Conservation (phyloP, 2,113 vertebrate genomes). For the Cynoglossus semilaevis region DNA sequence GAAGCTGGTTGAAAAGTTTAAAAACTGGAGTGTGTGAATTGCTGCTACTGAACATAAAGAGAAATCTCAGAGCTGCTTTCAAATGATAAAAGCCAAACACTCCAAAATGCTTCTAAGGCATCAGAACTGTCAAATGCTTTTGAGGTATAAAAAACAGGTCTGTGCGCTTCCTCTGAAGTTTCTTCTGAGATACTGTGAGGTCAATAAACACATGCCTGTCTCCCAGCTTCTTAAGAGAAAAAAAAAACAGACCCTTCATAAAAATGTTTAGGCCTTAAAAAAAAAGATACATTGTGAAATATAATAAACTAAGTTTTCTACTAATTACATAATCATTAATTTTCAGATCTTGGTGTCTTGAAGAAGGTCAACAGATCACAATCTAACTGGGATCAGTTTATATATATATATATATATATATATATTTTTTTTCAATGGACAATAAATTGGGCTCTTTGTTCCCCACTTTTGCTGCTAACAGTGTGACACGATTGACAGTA, state of each 20-base stretch:
- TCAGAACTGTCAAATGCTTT: constrained; percentile 2
- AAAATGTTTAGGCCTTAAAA: background rate
- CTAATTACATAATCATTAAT: too few relatives aligned
- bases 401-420: background rate
- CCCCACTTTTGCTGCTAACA: constrained; percentile 45
- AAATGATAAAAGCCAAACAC: background rate
- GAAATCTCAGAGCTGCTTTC: background rate
- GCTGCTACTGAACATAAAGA: constrained; percentile 1
- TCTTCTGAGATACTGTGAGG: constrained; percentile 1
- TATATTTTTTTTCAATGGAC: constrained; percentile 26
- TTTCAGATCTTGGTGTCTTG: too few relatives aligned
- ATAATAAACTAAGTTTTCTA: too few relatives aligned
- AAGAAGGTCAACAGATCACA: background rate
- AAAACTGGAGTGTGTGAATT: background rate
- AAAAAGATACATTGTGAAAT: too few relatives aligned
- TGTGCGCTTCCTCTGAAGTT: background rate
- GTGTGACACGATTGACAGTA: constrained; percentile 28
- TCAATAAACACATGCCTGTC: constrained; percentile 6
- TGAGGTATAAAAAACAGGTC: constrained; percentile 5
- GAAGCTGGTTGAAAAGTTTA: constrained; percentile 4
- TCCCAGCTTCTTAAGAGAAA: background rate
- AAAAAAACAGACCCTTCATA: background rate
- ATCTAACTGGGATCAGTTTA: too few relatives aligned
- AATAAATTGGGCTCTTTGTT: constrained; percentile 37
- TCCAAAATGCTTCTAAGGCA: constrained; percentile 5